Conservation (phyloP, 2,113 vertebrate species). For the Dipodomys ordii region DNA sequence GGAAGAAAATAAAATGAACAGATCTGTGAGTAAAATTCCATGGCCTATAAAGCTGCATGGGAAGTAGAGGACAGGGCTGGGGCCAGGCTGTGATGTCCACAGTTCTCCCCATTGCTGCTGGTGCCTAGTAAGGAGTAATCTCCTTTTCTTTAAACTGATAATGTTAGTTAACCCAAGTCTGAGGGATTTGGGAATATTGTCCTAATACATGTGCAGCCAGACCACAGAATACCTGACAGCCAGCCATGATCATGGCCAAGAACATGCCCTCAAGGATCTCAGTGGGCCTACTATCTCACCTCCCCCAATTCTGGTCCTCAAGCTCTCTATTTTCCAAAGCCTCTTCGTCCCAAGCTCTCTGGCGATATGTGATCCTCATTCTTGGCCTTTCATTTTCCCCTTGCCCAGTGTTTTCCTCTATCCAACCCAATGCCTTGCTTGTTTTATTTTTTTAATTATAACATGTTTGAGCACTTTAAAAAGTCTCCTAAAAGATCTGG, state of each 20-base stretch:
- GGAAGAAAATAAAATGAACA: neutral
- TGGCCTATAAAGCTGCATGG: fast-evolving
- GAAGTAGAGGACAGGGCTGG: neutral
- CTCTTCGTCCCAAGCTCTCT: too few species aligned
- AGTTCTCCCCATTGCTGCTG: neutral
- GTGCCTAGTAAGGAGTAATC: fast-evolving
- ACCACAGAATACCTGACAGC: too few species aligned
- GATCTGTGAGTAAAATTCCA: neutral
- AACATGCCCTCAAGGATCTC: fast-evolving
- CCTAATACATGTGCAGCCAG: too few species aligned
- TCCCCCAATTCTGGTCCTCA: fast-evolving
- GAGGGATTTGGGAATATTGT: neutral
- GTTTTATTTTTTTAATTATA: neutral
- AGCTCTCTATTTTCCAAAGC: fast-evolving
- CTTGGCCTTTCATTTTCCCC: neutral
- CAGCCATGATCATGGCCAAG: fast-evolving
- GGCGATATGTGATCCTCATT: fast-evolving
- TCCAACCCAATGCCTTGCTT: fast-evolving
- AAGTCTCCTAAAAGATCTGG: neutral
- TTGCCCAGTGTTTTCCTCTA: neutral
- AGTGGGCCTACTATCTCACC: fast-evolving
- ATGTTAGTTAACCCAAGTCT: too few species aligned
- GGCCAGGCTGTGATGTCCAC: neutral
- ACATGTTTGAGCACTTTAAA: neutral
- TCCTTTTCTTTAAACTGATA: neutral